Base-by-base conservation (phyloP, 2,113 vertebrate species). In the Cariama cristata region DNA sequence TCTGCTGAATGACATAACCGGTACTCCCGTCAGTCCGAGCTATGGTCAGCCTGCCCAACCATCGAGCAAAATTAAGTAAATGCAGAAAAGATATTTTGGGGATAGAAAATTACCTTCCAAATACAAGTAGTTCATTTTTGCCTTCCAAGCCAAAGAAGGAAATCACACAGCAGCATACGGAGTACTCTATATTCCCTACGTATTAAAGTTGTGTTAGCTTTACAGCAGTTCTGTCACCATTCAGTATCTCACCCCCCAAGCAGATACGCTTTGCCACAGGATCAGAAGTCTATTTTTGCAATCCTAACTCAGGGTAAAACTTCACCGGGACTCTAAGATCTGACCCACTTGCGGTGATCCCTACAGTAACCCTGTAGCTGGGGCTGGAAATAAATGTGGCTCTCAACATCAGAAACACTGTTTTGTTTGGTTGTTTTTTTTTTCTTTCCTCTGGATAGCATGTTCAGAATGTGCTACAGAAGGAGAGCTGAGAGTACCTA, bases 1-100 rank as follows among this genome's bases (percentile, higher is more conserved):
- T 92, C 77, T 95, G 50, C 69, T 88, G 86, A 94, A 96, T 95
- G 89, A 93, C 79, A 83, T 92, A 97, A 96, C 32, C 5, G 9
- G 50, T 90, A 76, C 80, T 87, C 28, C 73, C 3, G 1, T 50
- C 33, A n/a, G 53, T 44, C 55, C 2, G 23, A 89, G 50, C 83
- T 71, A 52, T 1, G 23, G 73, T 87, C 88, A 89, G 77, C 53
- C 63, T 82, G 77, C 21, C 32, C 49, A 86, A 71, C 45, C 56
- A 76, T 53, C 40, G 44, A 91, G 47, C 16, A 93, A 95, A 96
- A 93, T 38, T 45, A 91, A 94, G 24, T 72, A 85, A 97, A 93
- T 45, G 52, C 80, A 82, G 47, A 59, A 68, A 67, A 82, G 64
- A 56, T 80, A 94, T 85, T 97, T 71, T 90, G 26, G 81, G 66